Evolutionary conservation across 2,888 invertebrate species (phyloP).

Genomic region (Volucella bombylans): DNA sequence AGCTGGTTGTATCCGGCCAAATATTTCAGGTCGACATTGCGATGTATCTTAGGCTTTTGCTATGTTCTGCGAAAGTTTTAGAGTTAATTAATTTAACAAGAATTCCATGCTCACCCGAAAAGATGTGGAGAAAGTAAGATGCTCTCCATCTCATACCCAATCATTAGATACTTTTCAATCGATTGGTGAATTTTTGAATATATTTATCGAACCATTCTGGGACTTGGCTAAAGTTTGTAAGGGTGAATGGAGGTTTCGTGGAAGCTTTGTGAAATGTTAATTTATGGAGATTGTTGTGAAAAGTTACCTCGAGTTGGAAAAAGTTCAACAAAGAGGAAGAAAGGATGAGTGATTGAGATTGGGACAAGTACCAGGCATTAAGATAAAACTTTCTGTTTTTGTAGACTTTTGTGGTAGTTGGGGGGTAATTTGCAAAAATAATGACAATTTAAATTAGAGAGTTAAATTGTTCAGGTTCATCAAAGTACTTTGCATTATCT

Average conservation of each 20-base stretch:
- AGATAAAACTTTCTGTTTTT: constrained; percentile 1
- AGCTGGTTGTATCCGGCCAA: constrained; percentile 10
- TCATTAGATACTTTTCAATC: constrained; percentile 8
- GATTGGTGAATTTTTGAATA: constrained; percentile 42
- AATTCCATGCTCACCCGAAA: not conserved
- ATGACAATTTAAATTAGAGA: too few relatives aligned
- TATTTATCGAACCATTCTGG: constrained; percentile 8
- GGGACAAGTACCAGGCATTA: constrained; percentile 23
- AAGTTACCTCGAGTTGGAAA: not conserved
- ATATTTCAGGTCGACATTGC: not conserved
- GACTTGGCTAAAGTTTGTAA: not conserved
- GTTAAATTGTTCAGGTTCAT: too few relatives aligned
- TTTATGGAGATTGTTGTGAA: constrained; percentile 36
- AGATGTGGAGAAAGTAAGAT: not conserved
- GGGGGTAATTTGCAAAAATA: not conserved
- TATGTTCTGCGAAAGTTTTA: constrained; percentile 3
- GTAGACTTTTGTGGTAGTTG: not conserved
- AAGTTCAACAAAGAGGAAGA: not conserved
- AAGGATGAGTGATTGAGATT: not conserved
- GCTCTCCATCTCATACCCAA: not conserved
- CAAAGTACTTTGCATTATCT: too few relatives aligned
- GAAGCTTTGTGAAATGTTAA: constrained; percentile 23
- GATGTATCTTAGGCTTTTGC: not conserved
- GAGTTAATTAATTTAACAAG: constrained; percentile 51
- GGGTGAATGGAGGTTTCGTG: not conserved